These are phyloP conservation scores for Drosophila buzzatii DNA, from an alignment of 2,888 invertebrate genomes.

Conservation along the genomic window DNA sequence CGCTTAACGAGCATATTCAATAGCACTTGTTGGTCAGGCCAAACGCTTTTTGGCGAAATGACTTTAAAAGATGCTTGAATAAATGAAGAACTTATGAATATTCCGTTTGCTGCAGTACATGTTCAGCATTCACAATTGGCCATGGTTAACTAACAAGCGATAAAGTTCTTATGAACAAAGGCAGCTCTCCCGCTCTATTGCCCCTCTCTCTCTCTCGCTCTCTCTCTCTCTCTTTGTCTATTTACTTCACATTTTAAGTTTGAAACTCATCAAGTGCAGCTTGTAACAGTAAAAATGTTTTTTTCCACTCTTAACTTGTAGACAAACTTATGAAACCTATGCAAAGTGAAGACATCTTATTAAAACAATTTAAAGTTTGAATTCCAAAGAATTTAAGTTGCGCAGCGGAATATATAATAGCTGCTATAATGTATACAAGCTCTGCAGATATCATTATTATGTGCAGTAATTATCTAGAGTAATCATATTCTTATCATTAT, in stretches of 20 bases:
- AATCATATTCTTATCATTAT: background rate
- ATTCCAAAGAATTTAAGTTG: background rate
- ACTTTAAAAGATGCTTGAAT: constrained; percentile 36
- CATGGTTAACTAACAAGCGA: background rate
- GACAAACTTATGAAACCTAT: background rate
- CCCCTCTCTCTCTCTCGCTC: too few species aligned
- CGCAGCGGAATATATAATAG: background rate
- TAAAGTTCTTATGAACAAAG: background rate
- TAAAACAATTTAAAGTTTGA: constrained; percentile 3
- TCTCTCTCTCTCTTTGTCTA: background rate
- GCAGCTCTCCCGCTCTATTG: too few species aligned
- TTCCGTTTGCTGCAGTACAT: constrained; percentile 18
- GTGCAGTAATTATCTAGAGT: background rate
- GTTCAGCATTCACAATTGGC: constrained; percentile 21
- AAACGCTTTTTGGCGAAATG: constrained; percentile 17
- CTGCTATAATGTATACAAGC: background rate
- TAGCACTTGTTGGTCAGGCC: constrained; percentile 57
- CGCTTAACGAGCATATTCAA: constrained; percentile 53
- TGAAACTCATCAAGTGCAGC: background rate
- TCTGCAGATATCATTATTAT: too few species aligned
- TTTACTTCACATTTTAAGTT: constrained; percentile 6
- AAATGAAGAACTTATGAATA: constrained; percentile 47
- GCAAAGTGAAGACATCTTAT: background rate
- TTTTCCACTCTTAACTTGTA: background rate
- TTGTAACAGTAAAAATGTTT: background rate